phyloP scores from a whole-genome alignment of 2,113 vertebrate species.

The Candoia aspera region DNA sequence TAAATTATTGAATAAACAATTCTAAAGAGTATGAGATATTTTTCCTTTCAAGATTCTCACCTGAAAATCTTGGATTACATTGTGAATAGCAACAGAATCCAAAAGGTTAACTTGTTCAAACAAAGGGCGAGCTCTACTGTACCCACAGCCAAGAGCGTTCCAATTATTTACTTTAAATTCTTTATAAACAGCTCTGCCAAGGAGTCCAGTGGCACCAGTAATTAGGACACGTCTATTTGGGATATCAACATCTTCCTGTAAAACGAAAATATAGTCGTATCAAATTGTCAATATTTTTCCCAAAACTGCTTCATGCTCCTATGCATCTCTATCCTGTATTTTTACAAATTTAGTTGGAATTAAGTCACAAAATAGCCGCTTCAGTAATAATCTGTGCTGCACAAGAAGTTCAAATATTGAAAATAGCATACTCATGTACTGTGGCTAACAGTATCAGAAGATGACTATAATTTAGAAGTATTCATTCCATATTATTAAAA shows the following conservation, averaged over 20 bases:
- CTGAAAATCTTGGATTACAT: slow-evolving; percentile 85
- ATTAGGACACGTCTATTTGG: slow-evolving; percentile 81
- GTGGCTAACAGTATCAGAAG: no score
- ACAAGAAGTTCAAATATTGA: not conserved
- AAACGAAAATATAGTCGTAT: slow-evolving; percentile 1
- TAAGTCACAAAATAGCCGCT: not conserved
- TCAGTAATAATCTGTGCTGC: not conserved
- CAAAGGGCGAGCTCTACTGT: slow-evolving; percentile 83
- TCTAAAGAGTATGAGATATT: not conserved
- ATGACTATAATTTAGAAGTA: not conserved
- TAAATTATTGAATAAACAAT: not conserved
- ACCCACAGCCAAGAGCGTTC: slow-evolving; percentile 84
- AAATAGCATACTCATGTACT: not conserved
- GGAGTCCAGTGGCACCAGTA: slow-evolving; percentile 91
- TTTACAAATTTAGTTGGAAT: no score
- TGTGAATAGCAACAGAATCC: slow-evolving; percentile 82
- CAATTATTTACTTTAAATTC: slow-evolving; percentile 87
- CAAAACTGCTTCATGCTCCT: not conserved
- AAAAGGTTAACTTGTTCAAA: slow-evolving; percentile 89
- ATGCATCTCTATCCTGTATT: not conserved
- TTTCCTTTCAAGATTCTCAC: slow-evolving; percentile 64
- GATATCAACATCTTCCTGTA: slow-evolving; percentile 79
- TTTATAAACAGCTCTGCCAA: slow-evolving; percentile 89
- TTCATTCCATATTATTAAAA: not conserved
- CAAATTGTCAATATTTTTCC: not conserved